Conservation (phyloP, 2,888 invertebrate genomes). For the Eucera pruinosa region DNA sequence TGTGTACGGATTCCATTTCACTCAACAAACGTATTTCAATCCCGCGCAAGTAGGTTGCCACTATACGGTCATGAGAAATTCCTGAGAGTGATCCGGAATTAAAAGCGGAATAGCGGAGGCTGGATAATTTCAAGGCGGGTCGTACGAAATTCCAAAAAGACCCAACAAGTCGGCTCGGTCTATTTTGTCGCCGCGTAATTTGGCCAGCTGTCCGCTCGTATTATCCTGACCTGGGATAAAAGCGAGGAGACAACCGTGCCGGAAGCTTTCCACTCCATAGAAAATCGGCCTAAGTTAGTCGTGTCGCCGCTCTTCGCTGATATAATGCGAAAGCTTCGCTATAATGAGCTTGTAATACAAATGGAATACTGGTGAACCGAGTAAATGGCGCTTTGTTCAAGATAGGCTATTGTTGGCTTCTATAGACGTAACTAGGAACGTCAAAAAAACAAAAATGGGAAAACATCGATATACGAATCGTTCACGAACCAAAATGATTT, state of each 20-base stretch:
- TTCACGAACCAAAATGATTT: too few species aligned
- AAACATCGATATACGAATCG: too few species aligned
- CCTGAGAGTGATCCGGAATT: constrained; percentile 36
- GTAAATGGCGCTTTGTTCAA: too few species aligned
- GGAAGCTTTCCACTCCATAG: constrained; percentile 38
- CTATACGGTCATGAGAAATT: constrained; percentile 28
- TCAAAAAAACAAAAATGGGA: too few species aligned
- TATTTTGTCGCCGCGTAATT: constrained; percentile 56
- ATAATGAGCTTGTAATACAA: too few species aligned
- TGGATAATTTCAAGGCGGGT: constrained; percentile 30
- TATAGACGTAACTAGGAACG: too few species aligned
- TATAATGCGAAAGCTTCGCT: background rate
- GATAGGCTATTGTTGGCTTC: too few species aligned
- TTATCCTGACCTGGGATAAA: constrained; percentile 64
- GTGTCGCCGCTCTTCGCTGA: constrained; percentile 22
- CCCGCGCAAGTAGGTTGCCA: constrained; percentile 12
- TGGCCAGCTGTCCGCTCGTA: constrained; percentile 39
- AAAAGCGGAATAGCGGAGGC: constrained; percentile 30
- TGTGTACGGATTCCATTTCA: background rate
- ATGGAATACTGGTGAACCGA: background rate
- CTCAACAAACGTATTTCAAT: constrained; percentile 18
- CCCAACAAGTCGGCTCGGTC: constrained; percentile 24
- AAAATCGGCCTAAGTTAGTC: constrained; percentile 6
- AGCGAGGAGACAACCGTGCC: constrained; percentile 45
- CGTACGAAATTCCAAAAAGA: constrained; percentile 44